These are phyloP conservation scores for Notodonta ziczac DNA, from an alignment of 2,888 invertebrate genomes.

Conservation along the genomic window DNA sequence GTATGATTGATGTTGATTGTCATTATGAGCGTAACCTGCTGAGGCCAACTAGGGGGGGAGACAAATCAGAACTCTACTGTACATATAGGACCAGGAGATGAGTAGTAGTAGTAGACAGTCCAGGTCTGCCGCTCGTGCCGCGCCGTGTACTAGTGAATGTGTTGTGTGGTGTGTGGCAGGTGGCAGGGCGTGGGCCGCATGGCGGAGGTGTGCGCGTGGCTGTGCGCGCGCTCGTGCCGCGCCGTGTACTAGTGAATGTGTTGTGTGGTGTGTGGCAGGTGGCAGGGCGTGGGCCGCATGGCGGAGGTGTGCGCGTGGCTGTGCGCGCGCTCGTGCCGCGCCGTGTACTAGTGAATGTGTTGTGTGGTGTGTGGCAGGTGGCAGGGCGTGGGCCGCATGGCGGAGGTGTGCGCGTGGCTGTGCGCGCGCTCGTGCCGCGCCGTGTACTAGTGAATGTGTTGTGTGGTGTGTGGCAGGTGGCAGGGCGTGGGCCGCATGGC, in stretches of 20 bases:
- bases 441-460: not conserved
- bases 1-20: too few species aligned
- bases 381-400: constrained; percentile 74
- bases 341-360: constrained; percentile 37
- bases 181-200: constrained; percentile 67
- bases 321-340: constrained; percentile 74
- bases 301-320: constrained; percentile 75
- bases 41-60: too few species aligned
- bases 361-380: constrained; percentile 51
- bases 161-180: constrained; percentile 35
- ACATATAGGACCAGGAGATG: too few species aligned
- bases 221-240: constrained; percentile 74
- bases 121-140: too few species aligned
- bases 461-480: constrained; percentile 40
- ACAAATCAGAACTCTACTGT: too few species aligned
- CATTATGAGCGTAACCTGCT: too few species aligned
- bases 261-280: constrained; percentile 51
- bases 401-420: constrained; percentile 75
- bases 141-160: too few species aligned
- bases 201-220: constrained; percentile 75
- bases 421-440: constrained; percentile 46
- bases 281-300: constrained; percentile 74
- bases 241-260: constrained; percentile 44
- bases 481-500: constrained; percentile 71
- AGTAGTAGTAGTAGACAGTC: too few species aligned